phyloP scores from a whole-genome alignment of 2,888 invertebrate species.

The Rotaria macrura region DNA sequence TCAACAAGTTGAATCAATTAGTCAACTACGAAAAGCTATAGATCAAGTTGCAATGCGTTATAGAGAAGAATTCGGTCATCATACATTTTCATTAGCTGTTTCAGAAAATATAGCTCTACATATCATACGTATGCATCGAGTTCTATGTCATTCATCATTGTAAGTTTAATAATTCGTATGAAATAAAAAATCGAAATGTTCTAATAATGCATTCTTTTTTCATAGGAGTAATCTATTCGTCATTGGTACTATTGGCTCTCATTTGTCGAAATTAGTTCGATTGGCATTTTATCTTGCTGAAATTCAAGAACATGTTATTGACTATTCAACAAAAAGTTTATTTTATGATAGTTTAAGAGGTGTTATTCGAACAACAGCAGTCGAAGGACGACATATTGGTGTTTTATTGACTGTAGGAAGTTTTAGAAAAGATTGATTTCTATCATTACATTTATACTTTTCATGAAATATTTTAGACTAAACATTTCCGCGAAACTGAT shows the following conservation, averaged over 20 bases:
- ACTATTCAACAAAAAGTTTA: slow-evolving; percentile 45
- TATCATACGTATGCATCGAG: slow-evolving; percentile 45
- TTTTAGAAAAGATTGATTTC: not conserved
- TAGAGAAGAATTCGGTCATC: slow-evolving; percentile 49
- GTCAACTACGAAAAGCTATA: slow-evolving; percentile 13
- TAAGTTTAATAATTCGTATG: slow-evolving; percentile 35
- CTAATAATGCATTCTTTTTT: slow-evolving; percentile 24
- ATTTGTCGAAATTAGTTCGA: slow-evolving; percentile 46
- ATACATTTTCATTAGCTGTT: slow-evolving; percentile 44
- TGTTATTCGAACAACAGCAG: slow-evolving; percentile 47
- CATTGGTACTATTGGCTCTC: slow-evolving; percentile 47
- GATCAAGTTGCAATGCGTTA: slow-evolving; percentile 39
- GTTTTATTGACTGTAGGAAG: slow-evolving; percentile 45
- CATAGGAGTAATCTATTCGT: slow-evolving; percentile 47
- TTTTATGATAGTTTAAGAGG: slow-evolving; percentile 50
- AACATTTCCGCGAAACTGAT: slow-evolving; percentile 44
- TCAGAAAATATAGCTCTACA: slow-evolving; percentile 47
- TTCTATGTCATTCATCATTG: slow-evolving; percentile 48
- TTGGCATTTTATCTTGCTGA: slow-evolving; percentile 48
- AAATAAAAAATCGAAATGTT: not conserved
- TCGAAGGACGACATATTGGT: slow-evolving; percentile 47
- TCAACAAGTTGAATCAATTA: slow-evolving; percentile 22
- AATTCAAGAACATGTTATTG: slow-evolving; percentile 44
- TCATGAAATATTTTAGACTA: slow-evolving; percentile 35
- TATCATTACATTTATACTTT: not conserved